Base-by-base conservation (phyloP, 2,888 invertebrate species). In the Platerodrilus igneus region DNA sequence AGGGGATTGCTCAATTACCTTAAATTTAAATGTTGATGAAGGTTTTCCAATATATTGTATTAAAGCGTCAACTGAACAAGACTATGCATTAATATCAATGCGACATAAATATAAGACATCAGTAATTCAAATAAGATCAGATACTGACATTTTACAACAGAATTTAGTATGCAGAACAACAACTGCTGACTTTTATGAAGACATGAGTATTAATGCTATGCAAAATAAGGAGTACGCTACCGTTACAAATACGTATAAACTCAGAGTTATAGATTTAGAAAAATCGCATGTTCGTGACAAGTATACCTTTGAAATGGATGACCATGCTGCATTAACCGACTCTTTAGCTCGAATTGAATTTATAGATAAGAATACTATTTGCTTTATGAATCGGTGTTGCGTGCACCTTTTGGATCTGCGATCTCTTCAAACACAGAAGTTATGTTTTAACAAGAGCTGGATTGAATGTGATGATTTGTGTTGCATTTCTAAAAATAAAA, bases 391-490 rank as follows among this genome's bases (percentile, higher is more conserved):
- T 31, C 35, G 36, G 17, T 25, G 21, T 23, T 31, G 27, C 20
- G 9, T 38, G 11, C 34, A 34, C 27, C 15, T 43, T 5, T 11
- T 43, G 2, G 43, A 43, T 31, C 18, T 25, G 17, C 23, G 43
- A 26, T 35, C 31, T 9, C 7, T 17, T 13, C 7, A 18, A 11
- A 10, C 31, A 15, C 9, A 38, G 14, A 20, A 26, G 13, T 14
- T 13, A 5, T 18, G 26, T 18, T 18, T 39, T 6, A 37, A 16
- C 23, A 15, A 11, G 5, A 11, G 21, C 2, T 20, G 26, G 16
- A n/a, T 39, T 6, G 31, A 30, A 16, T 43, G 43, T 16, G 43
- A 43, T n/a, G 35, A 43, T 7, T 29, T 43, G 4, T 39, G 43
- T 19, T 23, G 26, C 3, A 26, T 43, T 21, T 38, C 38, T 10